Evolutionary conservation across 2,797 vertebrate genomes (phyloP), one percentile per base, ranked within the genome.

Genomic region (Anabacerthia variegaticeps): DNA sequence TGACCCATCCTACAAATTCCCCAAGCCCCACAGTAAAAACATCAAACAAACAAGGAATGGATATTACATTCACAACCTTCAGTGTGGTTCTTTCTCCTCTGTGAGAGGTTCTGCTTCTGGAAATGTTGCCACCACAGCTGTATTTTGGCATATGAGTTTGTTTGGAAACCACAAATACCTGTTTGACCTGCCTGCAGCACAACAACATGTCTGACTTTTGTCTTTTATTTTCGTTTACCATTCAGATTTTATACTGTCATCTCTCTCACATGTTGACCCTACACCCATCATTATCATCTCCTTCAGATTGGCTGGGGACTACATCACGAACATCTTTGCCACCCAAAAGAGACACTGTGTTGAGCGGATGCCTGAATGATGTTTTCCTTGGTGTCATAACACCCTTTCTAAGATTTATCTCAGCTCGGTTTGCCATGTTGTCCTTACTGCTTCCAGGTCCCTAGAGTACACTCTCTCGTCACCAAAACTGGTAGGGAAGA

Each of bases 161-260:
- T 67, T 83, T 83, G 49, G 41, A 78, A 72, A 61, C 14, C 26
- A 61, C 74, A 46, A 58, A 65, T 54, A 80, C 18, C 41, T 74
- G 20, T n/a, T 81, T 68, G 6, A 62, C 37, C 92, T 88, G 76
- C 39, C 37, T 75, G 36, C 72, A 72, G 52, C 1, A 3, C 30
- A 22, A 39, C 24, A n/a, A 10, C 0, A 0, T 23, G 32, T 41
- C 76, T 74, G 66, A 27, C 22, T 74, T 65, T 17, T 49, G n/a
- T 34, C n/a, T 82, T 12, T 56, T 41, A 4, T 39, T 89, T 67
- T 74, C 8, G 43, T 59, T 24, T 5, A n/a, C 20, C 16, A 6
- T 74, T 90, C 79, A n/a, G n/a, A 36, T 23, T 78, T 75, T 30
- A 41, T 39, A 15, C 32, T 26, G 30, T 30, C 49, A 34, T 86